Evolutionary conservation across 2,113 vertebrate genomes (phyloP).

Genomic region (Fregetta grallaria): DNA sequence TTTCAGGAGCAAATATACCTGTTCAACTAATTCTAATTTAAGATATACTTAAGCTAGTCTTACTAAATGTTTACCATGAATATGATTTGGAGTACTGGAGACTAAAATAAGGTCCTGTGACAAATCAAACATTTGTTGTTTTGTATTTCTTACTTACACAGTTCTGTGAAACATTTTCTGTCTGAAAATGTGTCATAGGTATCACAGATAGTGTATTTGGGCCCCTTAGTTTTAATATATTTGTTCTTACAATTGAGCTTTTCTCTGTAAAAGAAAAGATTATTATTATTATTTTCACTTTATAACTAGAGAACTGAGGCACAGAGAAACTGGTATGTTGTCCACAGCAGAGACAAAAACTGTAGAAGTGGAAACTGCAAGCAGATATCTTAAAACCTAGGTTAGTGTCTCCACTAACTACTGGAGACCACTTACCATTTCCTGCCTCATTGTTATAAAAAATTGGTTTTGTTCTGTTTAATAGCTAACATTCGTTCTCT

Average conservation of each 20-base stretch:
- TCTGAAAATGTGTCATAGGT: neutral
- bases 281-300: neutral
- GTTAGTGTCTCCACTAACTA: neutral
- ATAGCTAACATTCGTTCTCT: neutral
- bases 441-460: neutral
- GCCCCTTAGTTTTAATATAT: neutral
- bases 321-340: neutral
- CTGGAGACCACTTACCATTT: neutral
- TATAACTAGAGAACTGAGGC: neutral
- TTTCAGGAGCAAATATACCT: neutral
- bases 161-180: neutral
- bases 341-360: neutral
- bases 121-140: neutral
- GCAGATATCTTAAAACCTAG: neutral
- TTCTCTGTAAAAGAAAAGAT: neutral
- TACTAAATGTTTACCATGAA: neutral
- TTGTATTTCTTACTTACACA: neutral
- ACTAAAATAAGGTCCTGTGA: neutral
- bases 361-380: neutral
- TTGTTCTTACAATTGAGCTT: neutral
- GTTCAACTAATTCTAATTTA: neutral
- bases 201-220: neutral
- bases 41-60: neutral
- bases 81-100: neutral
- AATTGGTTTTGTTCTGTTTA: neutral